Evolutionary conservation across 2,888 invertebrate genomes (phyloP), one percentile per base, ranked within the genome.

Genomic region (Sericinus montela): DNA sequence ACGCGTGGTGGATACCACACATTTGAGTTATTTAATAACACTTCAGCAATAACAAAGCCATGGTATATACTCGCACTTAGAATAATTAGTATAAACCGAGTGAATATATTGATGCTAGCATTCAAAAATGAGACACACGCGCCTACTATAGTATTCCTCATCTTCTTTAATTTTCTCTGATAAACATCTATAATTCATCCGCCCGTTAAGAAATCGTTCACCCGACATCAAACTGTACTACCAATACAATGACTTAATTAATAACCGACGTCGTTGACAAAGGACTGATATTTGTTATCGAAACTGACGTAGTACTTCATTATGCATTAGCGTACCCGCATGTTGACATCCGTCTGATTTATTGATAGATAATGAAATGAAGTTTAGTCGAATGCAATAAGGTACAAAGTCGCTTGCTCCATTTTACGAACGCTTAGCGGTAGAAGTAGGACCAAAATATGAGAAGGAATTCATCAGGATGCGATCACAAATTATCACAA

Each of bases 11-110:
- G 84, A 47, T 83, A 87, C 56, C 84, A 67, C 28, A 72, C 61
- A 48, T 75, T 69, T 35, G 75, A 82, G 57, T 78, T 82, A 48
- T 87, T 83, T 10, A 86, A 50, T 42, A 85, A 73, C 58, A 87
- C 72, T 71, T 88, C 87, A 6, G 69, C 74, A 7, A 85, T 58
- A 50, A 87, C 75, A 57, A 88, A 87, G 15, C 65, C 60, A 48
- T 88, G 83, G 34, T 85, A 88, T 23, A 88, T 67, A 47, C 66
- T 67, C 1, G 81, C 77, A 63, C 78, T 80, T 7, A 85, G 42
- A 50, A 86, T 53, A 47, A 87, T 71, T 46, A 87, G 60, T 11
- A 82, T 56, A 0, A 75, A 58, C 7, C 85, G 67, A 0, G 83
- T 84, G 2, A 73, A 61, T 29, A 76, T 55, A 51, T 79, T 77